Evolutionary conservation across 2,797 vertebrate genomes (phyloP).

Genomic region (Trichosurus vulpecula): DNA sequence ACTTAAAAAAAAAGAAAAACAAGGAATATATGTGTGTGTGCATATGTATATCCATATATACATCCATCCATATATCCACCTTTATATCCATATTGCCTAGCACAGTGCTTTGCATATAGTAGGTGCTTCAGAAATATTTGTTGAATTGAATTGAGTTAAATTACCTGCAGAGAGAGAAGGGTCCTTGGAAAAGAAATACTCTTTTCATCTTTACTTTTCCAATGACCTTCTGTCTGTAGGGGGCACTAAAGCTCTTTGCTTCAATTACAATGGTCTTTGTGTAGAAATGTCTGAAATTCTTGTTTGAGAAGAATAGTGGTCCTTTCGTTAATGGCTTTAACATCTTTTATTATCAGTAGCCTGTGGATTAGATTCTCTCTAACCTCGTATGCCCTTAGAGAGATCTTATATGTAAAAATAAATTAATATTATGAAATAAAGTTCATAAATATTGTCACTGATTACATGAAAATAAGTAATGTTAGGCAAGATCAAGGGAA

Average conservation of each 20-base stretch:
- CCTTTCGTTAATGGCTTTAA: background rate
- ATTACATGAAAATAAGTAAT: background rate
- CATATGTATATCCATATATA: too few relatives aligned
- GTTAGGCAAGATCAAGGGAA: background rate
- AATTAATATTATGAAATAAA: background rate
- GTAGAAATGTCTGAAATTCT: background rate
- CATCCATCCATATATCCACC: too few relatives aligned
- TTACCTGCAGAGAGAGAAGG: background rate
- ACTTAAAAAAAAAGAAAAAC: background rate
- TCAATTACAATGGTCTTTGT: background rate
- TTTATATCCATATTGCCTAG: background rate
- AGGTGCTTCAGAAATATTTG: background rate
- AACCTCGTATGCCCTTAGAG: background rate
- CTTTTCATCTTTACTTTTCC: background rate
- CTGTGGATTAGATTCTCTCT: background rate
- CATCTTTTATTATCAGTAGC: background rate
- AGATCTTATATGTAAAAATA: background rate
- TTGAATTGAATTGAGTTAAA: background rate
- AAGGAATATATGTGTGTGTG: too few relatives aligned
- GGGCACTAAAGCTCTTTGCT: background rate
- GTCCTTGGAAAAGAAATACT: background rate
- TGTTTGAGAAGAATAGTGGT: background rate
- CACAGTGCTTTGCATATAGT: background rate
- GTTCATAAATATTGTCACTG: background rate
- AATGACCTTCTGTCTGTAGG: background rate